phyloP scores from a whole-genome alignment of 2,113 vertebrate genomes.

The Chlamydotis undulata region DNA sequence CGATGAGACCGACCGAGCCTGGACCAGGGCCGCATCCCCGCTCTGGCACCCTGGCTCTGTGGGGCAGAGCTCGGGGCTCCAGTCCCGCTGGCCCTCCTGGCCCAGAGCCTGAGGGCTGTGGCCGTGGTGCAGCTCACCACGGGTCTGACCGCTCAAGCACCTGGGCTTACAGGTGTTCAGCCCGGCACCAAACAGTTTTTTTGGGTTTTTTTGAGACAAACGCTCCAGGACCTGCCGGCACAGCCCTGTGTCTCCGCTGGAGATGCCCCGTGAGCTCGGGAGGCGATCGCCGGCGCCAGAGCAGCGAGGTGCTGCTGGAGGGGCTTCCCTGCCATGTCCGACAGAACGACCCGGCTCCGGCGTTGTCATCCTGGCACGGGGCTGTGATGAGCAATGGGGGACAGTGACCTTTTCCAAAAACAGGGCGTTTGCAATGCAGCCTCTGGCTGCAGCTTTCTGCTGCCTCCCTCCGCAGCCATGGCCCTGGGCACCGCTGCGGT shows the following conservation, averaged over 20 bases:
- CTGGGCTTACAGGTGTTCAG: accelerated
- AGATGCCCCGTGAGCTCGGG: not conserved
- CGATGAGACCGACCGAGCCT: too few species aligned
- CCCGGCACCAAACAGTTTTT: accelerated
- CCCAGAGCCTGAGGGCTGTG: accelerated
- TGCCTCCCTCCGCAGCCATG: accelerated
- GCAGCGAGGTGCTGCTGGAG: not conserved
- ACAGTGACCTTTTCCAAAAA: not conserved
- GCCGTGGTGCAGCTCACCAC: accelerated
- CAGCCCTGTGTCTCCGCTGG: not conserved
- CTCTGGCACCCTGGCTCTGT: too few species aligned
- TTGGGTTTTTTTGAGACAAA: too few species aligned
- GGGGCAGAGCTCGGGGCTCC: not conserved
- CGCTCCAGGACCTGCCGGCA: not conserved
- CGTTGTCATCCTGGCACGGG: accelerated
- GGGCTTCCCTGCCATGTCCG: not conserved
- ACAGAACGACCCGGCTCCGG: not conserved
- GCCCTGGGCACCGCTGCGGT: accelerated
- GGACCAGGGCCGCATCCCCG: too few species aligned
- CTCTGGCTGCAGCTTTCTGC: not conserved
- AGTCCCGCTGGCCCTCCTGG: not conserved
- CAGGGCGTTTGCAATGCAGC: not conserved
- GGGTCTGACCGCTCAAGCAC: too few species aligned
- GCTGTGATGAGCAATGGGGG: not conserved
- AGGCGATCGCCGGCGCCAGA: not conserved